Base-by-base conservation (phyloP, 2,888 invertebrate species). In the Heliconius erato region DNA sequence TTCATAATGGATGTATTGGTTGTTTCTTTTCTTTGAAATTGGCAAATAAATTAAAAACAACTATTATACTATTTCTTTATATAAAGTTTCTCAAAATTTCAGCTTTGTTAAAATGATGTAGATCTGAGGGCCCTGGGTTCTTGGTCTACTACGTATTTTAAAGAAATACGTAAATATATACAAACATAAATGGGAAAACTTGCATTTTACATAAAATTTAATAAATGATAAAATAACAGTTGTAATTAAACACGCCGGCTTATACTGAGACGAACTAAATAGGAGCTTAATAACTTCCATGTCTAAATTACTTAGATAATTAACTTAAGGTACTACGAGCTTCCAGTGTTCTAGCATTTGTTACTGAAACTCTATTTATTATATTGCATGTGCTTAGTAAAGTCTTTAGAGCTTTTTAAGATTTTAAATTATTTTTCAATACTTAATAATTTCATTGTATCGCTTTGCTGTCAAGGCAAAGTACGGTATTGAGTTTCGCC, bases 271-370 rank as follows among this genome's bases (percentile, higher is more conserved):
- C 63, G 81, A 81, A 40, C 76, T 81, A 81, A 81, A 69, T 81
- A 26, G 68, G 26, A 77, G 69, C 81, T 81, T 77, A 77, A 81
- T 81, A 69, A 77, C 23, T 76, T 81, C 49, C 69, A 40, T 44
- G 76, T 69, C 59, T 69, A 81, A 81, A 77, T 71, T 77, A 81
- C 59, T 81, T 81, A 69, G 67, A 76, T 77, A 77, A 81, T 81
- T 68, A 69, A 69, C 77, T 81, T 69, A 77, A 63, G 49, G 49
- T 28, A 67, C 65, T 65, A 28, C 16, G 67, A 67, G 67, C 67
- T 78, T 9, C 49, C 49, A 78, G 78, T 78, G 68, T 67, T 68
- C 67, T 78, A 28, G 49, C 67, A 67, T 49, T 78, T 67, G 67
- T 78, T 78, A 78, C 44, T 67, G 26, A 44, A 44, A 49, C 72